These are phyloP conservation scores for Protonibea diacanthus DNA, from an alignment of 2,797 vertebrate genomes.

Conservation along the genomic window DNA sequence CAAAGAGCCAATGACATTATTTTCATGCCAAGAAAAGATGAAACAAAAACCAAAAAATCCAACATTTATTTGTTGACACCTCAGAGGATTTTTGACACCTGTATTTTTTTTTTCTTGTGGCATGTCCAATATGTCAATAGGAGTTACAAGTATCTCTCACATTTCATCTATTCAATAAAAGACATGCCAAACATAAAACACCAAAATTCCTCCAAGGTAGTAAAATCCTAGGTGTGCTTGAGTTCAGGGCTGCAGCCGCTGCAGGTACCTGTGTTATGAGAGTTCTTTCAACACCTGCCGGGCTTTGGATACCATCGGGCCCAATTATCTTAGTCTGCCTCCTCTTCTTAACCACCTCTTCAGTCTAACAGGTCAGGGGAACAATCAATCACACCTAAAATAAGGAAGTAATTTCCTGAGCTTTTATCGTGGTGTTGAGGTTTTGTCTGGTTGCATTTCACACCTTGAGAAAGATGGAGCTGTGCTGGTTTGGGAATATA, in stretches of 20 bases:
- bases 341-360: conserved; percentile 80
- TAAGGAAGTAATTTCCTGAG: conserved; percentile 84
- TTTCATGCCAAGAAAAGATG: conserved; percentile 70
- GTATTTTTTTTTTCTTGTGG: conserved; percentile 66
- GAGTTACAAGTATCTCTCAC: conserved; percentile 71
- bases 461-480: conserved; percentile 64
- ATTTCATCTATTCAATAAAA: conserved; percentile 81
- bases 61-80: conserved; percentile 71
- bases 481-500: conserved; percentile 57
- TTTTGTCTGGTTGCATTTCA: conserved; percentile 79
- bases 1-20: conserved; percentile 69
- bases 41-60: conserved; percentile 74
- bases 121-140: conserved; percentile 77
- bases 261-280: conserved; percentile 74
- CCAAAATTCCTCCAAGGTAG: conserved; percentile 80
- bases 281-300: conserved; percentile 80
- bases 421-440: conserved; percentile 75
- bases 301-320: conserved; percentile 84
- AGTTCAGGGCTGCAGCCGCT: conserved; percentile 78
- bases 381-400: conserved; percentile 86
- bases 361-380: conserved; percentile 83
- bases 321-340: conserved; percentile 84
- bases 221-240: conserved; percentile 77
- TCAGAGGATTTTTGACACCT: conserved; percentile 70
- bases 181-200: conserved; percentile 77